Conservation (phyloP, 2,113 vertebrate genomes). For the Equus przewalskii region DNA sequence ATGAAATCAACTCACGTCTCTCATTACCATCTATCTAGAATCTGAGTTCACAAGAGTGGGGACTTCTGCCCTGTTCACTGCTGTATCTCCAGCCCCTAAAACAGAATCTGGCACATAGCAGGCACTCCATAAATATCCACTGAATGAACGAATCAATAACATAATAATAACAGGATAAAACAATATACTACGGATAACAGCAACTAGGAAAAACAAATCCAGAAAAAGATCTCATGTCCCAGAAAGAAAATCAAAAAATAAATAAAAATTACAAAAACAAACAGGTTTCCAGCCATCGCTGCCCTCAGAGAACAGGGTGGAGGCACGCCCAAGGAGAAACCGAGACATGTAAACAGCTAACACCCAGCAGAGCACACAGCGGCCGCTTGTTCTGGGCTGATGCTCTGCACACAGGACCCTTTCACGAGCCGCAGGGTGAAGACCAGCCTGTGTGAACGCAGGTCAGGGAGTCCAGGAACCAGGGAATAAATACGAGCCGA, state of each 20-base stretch:
- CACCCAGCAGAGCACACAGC: background rate
- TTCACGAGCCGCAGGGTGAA: background rate
- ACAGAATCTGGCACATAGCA: background rate
- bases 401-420: background rate
- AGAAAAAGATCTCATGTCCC: background rate
- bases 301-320: background rate
- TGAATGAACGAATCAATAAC: background rate
- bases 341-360: background rate
- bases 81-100: background rate
- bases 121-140: background rate
- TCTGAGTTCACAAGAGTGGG: too few species aligned
- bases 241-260: background rate
- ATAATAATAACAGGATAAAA: background rate
- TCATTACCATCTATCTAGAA: background rate
- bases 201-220: background rate
- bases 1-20: background rate
- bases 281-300: background rate
- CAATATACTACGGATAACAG: background rate
- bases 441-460: background rate
- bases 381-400: background rate
- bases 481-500: background rate
- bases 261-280: background rate
- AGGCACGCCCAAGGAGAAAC: background rate
- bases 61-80: fast-evolving
- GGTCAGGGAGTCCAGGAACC: background rate